These are phyloP conservation scores for Herpetotheres cachinnans DNA, from an alignment of 2,113 vertebrate species.

Conservation along the genomic window DNA sequence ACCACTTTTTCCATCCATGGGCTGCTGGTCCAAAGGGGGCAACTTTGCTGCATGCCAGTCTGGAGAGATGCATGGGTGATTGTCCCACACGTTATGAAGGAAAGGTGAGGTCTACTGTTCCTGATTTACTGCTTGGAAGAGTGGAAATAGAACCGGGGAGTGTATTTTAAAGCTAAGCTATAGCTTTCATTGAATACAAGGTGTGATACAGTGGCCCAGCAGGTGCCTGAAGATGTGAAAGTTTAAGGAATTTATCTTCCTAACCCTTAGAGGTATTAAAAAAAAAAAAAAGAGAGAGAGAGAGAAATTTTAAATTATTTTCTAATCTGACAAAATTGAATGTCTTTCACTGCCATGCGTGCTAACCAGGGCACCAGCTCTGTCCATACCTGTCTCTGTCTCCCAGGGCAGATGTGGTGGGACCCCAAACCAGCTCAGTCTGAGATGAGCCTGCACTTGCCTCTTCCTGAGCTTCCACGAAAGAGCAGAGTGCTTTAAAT, in stretches of 20 bases:
- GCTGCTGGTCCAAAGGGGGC: neutral
- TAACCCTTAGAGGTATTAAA: fast-evolving
- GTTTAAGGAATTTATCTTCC: neutral
- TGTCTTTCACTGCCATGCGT: neutral
- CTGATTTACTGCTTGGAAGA: neutral
- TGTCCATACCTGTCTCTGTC: neutral
- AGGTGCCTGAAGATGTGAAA: neutral
- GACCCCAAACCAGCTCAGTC: neutral
- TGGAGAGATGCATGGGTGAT: neutral
- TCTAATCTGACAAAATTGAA: neutral
- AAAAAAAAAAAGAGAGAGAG: neutral
- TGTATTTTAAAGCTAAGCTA: neutral
- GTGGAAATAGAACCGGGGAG: neutral
- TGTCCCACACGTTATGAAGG: fast-evolving
- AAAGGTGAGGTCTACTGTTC: neutral
- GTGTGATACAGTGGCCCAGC: neutral
- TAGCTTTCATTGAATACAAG: neutral
- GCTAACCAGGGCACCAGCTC: neutral
- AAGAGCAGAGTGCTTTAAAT: neutral
- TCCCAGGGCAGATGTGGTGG: neutral
- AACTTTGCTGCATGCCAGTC: fast-evolving
- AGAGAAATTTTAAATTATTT: neutral
- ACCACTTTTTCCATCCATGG: neutral
- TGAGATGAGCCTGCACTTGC: neutral
- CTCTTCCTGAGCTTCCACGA: neutral